Base-by-base conservation (phyloP, 92 coral and sea anemone genomes). In the Phenganax subtilis region DNA sequence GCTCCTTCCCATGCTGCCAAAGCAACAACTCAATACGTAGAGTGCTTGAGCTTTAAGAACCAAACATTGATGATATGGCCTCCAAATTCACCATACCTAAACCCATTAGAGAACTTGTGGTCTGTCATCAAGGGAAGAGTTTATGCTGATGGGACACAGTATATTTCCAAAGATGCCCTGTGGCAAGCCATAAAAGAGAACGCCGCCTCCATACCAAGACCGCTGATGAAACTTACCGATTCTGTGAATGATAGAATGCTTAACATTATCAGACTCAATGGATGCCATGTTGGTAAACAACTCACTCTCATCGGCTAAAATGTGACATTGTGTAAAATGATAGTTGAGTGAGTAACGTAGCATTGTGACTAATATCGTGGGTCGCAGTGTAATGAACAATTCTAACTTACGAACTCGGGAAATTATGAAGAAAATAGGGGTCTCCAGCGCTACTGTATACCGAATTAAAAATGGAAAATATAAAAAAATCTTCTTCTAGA, bases 361-460 rank as follows among this genome's bases (percentile, higher is more conserved):
- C 60, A 56, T 56, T 56, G 15, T 56, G 15, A 56, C 60, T 56
- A 56, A 56, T 15, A 56, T 56, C 60, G 60, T 15, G 60, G 15
- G 60, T 56, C 60, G 60, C 60, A 56, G 60, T 56, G 60, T 15
- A 59, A 30, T 52, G 15, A 52, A 51, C 20, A 71, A 20, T 52
- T 16, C 20, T 17, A 71, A 71, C 29, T 17, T 15, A 71, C 9
- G 10, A 14, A 71, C 51, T n/a, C 15, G 51, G 11, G 82, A 74
- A 59, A 72, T 74, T 12, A 60, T 58, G n/a, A 47, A 60, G 86
- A 9, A 75, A 74, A 54, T 9, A 6, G 55, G 66, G 25, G 55
- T 83, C 29, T 74, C 86, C 52, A 10, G 74, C 9, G 86, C 81
- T 28, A 31, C 82, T 29, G 71, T 74, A 2, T 74, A 83, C 37